Conservation (phyloP, 1,140 invertebrate species). For the Periplaneta americana region DNA sequence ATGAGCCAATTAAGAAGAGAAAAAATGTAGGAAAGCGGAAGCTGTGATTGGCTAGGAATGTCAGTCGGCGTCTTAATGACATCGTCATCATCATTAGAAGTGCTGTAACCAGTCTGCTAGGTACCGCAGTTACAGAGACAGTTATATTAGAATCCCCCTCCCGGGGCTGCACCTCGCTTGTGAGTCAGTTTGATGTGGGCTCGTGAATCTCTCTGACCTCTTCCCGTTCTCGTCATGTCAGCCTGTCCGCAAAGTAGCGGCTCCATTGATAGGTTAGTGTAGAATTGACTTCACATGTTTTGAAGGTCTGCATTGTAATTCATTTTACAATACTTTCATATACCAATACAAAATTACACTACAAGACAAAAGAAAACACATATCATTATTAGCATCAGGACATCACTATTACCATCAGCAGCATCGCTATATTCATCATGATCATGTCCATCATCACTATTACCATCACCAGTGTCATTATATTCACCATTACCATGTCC, state of each 20-base stretch:
- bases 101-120: not conserved
- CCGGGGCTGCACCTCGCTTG: not conserved
- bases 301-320: no score
- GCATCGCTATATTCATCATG: no score
- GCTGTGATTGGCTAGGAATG: not conserved
- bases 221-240: not conserved
- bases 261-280: not conserved
- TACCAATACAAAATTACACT: no score
- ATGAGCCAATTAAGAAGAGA: not conserved
- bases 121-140: not conserved
- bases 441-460: no score
- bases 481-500: no score
- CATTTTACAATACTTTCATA: no score
- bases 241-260: not conserved
- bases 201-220: not conserved
- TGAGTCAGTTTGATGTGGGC: not conserved
- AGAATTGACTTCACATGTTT: not conserved
- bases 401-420: no score
- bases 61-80: not conserved
- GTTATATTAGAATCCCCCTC: not conserved
- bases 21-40: not conserved
- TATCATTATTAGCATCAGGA: no score
- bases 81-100: not conserved
- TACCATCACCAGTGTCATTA: no score
- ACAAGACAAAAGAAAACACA: no score